Evolutionary conservation across 2,113 vertebrate species (phyloP).

Genomic region (Cynoglossus semilaevis): DNA sequence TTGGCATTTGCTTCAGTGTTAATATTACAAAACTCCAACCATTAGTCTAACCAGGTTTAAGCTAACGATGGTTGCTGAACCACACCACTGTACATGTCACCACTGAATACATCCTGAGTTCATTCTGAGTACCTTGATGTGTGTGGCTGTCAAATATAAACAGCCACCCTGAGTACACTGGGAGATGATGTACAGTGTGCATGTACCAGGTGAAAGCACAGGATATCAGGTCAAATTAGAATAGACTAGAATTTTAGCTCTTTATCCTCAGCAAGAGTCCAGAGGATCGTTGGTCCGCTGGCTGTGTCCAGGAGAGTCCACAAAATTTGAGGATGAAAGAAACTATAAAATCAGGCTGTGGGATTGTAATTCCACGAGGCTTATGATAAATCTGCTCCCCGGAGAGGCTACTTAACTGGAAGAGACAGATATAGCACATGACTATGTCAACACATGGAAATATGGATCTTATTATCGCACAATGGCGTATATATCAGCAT

Average conservation of each 20-base stretch:
- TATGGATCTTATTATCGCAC: slow-evolving; percentile 64
- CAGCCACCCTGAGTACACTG: neutral
- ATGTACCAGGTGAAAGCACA: slow-evolving; percentile 10
- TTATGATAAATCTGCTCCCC: slow-evolving; percentile 53
- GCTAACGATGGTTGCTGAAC: no score
- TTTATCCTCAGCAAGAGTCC: slow-evolving; percentile 17
- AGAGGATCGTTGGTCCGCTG: slow-evolving; percentile 23
- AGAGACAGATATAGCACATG: slow-evolving; percentile 50
- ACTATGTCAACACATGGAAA: slow-evolving; percentile 56
- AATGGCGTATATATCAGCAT: slow-evolving; percentile 59
- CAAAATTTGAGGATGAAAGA: slow-evolving; percentile 26
- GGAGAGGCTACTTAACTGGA: slow-evolving; percentile 51
- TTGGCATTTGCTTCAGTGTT: no score
- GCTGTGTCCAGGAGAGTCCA: slow-evolving; percentile 25
- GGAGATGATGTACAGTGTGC: slow-evolving; percentile 2
- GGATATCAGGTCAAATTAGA: slow-evolving; percentile 23
- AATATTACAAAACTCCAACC: no score
- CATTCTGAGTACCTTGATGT: slow-evolving; percentile 2
- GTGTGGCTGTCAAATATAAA: slow-evolving; percentile 1
- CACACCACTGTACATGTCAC: no score
- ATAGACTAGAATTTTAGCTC: slow-evolving; percentile 31
- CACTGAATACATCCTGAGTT: neutral
- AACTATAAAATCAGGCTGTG: slow-evolving; percentile 42
- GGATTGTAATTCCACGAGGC: slow-evolving; percentile 31
- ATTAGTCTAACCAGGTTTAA: no score